Evolutionary conservation across 1,140 invertebrate species (phyloP).

Genomic region (Zaprionus taronus): DNA sequence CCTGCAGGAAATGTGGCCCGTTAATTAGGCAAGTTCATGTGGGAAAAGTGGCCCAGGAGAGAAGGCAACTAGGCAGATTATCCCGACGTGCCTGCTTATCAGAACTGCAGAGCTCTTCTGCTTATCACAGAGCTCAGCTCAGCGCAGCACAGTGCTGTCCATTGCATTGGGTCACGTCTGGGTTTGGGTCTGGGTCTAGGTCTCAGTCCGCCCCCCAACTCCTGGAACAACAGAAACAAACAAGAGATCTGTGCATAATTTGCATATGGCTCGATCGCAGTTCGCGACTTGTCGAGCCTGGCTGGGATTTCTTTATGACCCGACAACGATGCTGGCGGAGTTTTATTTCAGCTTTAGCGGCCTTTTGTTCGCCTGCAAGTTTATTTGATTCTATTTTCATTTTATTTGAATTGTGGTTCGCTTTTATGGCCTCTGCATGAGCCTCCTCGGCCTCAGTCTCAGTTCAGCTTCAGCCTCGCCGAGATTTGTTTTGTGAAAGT

Average conservation of each 20-base stretch:
- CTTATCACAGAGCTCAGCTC: neutral
- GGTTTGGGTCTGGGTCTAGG: conserved; percentile 13
- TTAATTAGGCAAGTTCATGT: conserved; percentile 59
- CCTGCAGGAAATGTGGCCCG: conserved; percentile 32
- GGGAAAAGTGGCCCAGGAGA: conserved; percentile 35
- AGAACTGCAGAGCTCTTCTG: neutral
- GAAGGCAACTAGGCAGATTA: neutral
- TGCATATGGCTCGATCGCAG: conserved; percentile 72
- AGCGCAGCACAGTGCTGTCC: conserved; percentile 28
- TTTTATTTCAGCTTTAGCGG: conserved; percentile 50
- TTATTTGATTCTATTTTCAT: conserved; percentile 83
- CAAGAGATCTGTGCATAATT: conserved; percentile 44
- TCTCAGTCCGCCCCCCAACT: neutral
- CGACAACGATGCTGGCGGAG: conserved; percentile 44
- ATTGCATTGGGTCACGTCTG: conserved; percentile 26
- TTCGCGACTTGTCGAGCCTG: conserved; percentile 53
- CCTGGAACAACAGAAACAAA: conserved; percentile 15
- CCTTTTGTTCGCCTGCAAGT: conserved; percentile 69
- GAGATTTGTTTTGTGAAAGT: conserved; percentile 69
- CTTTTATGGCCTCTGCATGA: conserved; percentile 74
- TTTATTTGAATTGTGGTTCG: conserved; percentile 78
- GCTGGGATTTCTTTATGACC: conserved; percentile 77
- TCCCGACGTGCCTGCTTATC: neutral
- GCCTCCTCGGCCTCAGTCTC: conserved; percentile 33
- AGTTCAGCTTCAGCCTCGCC: conserved; percentile 13